Base-by-base conservation (phyloP, 2,888 invertebrate species). In the Synergus japonicus region DNA sequence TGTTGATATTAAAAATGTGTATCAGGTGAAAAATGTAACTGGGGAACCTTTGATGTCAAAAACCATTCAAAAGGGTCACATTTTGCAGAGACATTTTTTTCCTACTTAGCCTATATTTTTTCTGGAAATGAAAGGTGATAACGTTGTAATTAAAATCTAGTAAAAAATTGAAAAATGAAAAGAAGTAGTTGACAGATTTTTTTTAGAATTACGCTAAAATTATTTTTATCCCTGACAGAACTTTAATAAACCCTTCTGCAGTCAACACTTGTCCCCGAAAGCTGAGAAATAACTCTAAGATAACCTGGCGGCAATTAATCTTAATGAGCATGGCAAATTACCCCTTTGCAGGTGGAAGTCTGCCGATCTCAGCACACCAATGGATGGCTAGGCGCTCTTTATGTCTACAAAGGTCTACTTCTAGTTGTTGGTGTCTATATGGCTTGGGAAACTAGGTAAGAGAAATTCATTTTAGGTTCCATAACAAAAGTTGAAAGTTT, bases 361-460 rank as follows among this genome's bases (percentile, higher is more conserved):
- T 98, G 98, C 92, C 95, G 96, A 87, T 98, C 97, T 0, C 95
- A 96, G 86, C 96, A 97, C 92, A 97, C 97, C 13, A 95, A 96
- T 63, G 97, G 97, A 73, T 98, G 98, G 98, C 93, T 97, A n/a
- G 96, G 97, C 76, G 96, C 96, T 0, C 94, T 98, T 13, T 98
- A 98, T 92, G 96, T 96, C 10, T 98, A 98, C 93, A 98, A 98
- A 92, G 97, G 97, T 1, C 94, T 98, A 0, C 94, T 98, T 22
- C 94, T 98, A 18, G 94, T 97, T 46, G 97, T 98, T 82, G 98
- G 98, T 0, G 96, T 97, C 4, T 98, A 97, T 93, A 98, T 98
- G 98, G 98, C 98, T 0, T 98, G 98, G 98, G 97, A 98, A 93
- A 98, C 98, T 12, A 95, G 93, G 93, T 93, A 88, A 88, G 60